Percentiles rank a stretch among this genome's conserved stretches.
These are phyloP conservation scores for Cottus gobio DNA, from an alignment of 2,113 vertebrate species.

Conservation along the genomic window DNA sequence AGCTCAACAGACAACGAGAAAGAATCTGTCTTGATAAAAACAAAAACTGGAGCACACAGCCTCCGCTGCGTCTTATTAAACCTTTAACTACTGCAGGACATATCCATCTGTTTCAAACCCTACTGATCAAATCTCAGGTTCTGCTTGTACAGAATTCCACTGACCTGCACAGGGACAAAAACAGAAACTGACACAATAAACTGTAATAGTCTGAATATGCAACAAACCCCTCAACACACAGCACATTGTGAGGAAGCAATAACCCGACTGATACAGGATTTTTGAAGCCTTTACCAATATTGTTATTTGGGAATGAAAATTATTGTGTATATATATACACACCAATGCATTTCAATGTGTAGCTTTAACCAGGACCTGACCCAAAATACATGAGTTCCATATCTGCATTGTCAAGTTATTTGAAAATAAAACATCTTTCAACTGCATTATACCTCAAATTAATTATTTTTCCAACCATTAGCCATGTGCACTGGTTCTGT, in stretches of 20 bases:
- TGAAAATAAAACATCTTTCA: not conserved
- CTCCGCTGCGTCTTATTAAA: not conserved
- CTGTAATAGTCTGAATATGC: not conserved
- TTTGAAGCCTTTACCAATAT: not conserved
- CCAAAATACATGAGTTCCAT: not conserved
- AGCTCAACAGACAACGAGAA: slow-evolving; percentile 15
- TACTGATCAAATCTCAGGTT: not conserved
- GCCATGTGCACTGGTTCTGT: not conserved
- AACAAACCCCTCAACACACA: not conserved
- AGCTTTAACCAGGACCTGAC: not conserved
- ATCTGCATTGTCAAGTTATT: not conserved
- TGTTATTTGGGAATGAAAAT: not conserved
- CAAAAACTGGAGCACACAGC: not conserved
- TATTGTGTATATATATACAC: not conserved
- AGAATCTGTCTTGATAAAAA: not conserved
- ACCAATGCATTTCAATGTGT: not conserved
- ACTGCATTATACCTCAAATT: not conserved
- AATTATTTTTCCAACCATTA: not conserved
- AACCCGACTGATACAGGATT: not conserved
- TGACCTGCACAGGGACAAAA: slow-evolving; percentile 8
- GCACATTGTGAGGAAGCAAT: not conserved
- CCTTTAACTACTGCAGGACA: not conserved
- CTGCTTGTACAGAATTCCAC: not conserved
- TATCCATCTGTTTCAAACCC: not conserved
- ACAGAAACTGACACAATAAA: not conserved